Conservation (phyloP, 2,797 vertebrate species). For the Glossophaga mutica region DNA sequence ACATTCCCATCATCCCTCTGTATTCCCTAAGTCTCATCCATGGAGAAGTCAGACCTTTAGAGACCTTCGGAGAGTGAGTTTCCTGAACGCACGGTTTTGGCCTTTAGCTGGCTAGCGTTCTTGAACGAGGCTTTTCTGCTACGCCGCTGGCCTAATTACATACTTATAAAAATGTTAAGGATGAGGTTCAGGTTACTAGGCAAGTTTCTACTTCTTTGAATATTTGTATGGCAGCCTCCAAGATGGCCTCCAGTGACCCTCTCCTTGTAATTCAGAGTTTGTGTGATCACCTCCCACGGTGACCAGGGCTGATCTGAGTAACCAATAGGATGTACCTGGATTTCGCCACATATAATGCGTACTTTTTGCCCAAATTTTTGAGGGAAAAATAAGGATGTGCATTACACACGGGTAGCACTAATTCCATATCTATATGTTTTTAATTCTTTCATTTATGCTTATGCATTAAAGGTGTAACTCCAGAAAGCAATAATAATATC, state of each 20-base stretch:
- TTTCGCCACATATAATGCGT: too few relatives aligned
- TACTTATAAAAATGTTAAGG: neutral
- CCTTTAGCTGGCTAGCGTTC: neutral
- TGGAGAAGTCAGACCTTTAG: neutral
- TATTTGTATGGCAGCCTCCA: neutral
- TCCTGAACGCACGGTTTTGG: neutral
- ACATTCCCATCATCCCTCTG: neutral
- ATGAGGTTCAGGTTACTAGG: neutral
- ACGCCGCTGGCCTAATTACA: neutral
- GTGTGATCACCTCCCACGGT: neutral
- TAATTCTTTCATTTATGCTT: too few relatives aligned
- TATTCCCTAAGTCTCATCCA: neutral
- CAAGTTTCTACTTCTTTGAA: neutral
- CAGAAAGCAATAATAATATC: too few relatives aligned
- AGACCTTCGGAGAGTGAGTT: neutral
- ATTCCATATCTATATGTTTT: too few relatives aligned
- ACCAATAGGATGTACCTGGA: neutral
- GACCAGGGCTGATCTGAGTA: neutral
- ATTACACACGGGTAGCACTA: too few relatives aligned
- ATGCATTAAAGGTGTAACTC: too few relatives aligned
- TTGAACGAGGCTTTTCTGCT: neutral
- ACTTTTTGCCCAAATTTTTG: too few relatives aligned
- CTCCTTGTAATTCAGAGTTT: neutral
- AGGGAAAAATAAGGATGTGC: too few relatives aligned
- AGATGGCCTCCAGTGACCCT: neutral